Percentiles rank a stretch among this genome's conserved stretches.
Conservation (phyloP, 1,140 invertebrate species). For the Drosophila carrolli region DNA sequence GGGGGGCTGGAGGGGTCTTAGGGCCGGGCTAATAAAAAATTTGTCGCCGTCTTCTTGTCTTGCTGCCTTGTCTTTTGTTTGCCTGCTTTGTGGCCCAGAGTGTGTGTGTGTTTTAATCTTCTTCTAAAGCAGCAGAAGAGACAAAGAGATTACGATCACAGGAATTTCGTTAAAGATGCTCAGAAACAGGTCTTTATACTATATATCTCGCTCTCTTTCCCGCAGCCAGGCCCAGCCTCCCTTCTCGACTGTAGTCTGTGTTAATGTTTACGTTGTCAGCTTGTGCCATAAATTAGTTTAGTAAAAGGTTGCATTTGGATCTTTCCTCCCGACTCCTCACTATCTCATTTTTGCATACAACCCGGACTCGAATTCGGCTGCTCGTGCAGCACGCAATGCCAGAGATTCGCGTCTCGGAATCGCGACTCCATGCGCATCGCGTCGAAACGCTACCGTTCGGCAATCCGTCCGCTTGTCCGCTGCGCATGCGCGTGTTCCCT, state of each 20-base stretch:
- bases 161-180: conserved; percentile 82
- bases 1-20: conserved; percentile 23
- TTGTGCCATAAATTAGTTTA: conserved; percentile 84
- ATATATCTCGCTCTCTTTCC: conserved; percentile 3
- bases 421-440: conserved; percentile 16
- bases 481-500: conserved; percentile 47
- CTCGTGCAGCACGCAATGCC: conserved; percentile 57
- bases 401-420: conserved; percentile 27
- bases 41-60: conserved; percentile 76
- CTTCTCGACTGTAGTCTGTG: conserved; percentile 41
- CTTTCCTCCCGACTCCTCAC: conserved; percentile 19
- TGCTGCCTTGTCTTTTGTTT: conserved; percentile 49
- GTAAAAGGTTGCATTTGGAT: conserved; percentile 81
- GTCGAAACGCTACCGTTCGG: conserved; percentile 66
- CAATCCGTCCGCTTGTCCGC: conserved; percentile 7
- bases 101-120: conserved; percentile 75
- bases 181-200: conserved; percentile 72
- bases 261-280: conserved; percentile 83
- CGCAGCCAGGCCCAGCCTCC: conserved; percentile 3
- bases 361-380: conserved; percentile 32
- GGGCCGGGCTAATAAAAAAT: conserved; percentile 78
- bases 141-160: conserved; percentile 82
- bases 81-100: conserved; percentile 20
- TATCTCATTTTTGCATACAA: conserved; percentile 33
- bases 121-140: conserved; percentile 77